Evolutionary conservation across 2,888 invertebrate species (phyloP).

Genomic region (Tethea ocularis): DNA sequence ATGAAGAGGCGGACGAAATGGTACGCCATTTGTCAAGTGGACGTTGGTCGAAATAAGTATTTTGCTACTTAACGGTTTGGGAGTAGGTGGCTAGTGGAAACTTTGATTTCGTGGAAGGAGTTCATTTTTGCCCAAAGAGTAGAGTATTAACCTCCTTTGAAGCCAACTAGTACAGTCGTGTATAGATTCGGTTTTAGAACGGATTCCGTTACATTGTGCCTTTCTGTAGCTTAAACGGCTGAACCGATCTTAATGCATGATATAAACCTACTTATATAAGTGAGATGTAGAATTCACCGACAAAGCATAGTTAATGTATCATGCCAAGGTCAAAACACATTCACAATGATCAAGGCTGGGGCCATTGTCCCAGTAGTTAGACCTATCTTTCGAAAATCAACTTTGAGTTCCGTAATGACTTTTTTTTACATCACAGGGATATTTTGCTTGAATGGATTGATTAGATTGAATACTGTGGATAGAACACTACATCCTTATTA

Average conservation of each 20-base stretch:
- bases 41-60: conserved; percentile 7
- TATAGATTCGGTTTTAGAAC: no score
- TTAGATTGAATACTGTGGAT: no score
- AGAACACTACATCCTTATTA: no score
- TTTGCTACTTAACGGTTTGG: conserved; percentile 9
- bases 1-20: conserved; percentile 15
- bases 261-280: no score
- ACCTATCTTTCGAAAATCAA: conserved; percentile 19
- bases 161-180: no score
- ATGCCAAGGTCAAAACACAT: conserved; percentile 26
- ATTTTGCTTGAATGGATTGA: no score
- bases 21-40: conserved; percentile 15
- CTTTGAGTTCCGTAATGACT: conserved; percentile 9
- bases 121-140: not conserved
- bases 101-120: not conserved
- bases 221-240: no score
- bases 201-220: no score
- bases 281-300: no score
- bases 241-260: no score
- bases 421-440: no score
- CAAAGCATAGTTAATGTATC: no score
- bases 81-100: not conserved
- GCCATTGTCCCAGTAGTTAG: conserved; percentile 22
- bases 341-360: conserved; percentile 30
- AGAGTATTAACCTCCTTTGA: not conserved